Conservation (phyloP, 2,888 invertebrate genomes). For the Aphelenchoides bicaudatus region DNA sequence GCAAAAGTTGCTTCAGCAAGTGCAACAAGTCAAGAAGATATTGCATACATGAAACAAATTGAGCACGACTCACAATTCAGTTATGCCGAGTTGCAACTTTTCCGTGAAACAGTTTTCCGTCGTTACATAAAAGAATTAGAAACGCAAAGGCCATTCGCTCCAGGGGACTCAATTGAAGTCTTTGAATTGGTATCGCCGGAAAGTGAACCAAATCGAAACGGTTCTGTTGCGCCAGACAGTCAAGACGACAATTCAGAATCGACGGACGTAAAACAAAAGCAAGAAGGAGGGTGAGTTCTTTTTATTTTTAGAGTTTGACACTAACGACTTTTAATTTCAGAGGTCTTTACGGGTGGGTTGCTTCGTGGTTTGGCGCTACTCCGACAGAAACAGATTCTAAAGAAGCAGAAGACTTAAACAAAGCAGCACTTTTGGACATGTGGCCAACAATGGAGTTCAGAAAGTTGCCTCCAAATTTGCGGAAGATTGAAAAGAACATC, state of each 20-base stretch:
- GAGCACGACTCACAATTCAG: slow-evolving; percentile 69
- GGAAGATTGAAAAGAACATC: slow-evolving; percentile 39
- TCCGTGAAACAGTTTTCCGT: slow-evolving; percentile 56
- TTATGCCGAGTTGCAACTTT: slow-evolving; percentile 50
- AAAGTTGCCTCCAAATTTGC: slow-evolving; percentile 33
- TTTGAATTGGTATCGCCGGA: slow-evolving; percentile 22
- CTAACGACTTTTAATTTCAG: neutral
- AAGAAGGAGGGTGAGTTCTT: no score
- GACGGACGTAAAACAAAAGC: no score
- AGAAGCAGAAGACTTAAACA: slow-evolving; percentile 31
- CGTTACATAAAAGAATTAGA: slow-evolving; percentile 19
- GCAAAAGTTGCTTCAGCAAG: slow-evolving; percentile 6
- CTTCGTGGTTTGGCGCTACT: slow-evolving; percentile 35
- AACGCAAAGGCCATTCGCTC: neutral
- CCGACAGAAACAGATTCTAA: slow-evolving; percentile 12
- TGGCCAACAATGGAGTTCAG: slow-evolving; percentile 28
- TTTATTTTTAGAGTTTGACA: no score
- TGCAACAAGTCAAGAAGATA: slow-evolving; percentile 37
- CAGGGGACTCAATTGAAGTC: slow-evolving; percentile 13
- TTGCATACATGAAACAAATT: slow-evolving; percentile 64
- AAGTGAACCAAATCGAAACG: no score
- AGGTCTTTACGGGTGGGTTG: slow-evolving; percentile 52
- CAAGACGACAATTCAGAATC: no score
- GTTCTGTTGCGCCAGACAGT: no score
- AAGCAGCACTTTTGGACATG: slow-evolving; percentile 35